Conservation (phyloP, 2,113 vertebrate species). For the Chaetorhynchus papuensis region DNA sequence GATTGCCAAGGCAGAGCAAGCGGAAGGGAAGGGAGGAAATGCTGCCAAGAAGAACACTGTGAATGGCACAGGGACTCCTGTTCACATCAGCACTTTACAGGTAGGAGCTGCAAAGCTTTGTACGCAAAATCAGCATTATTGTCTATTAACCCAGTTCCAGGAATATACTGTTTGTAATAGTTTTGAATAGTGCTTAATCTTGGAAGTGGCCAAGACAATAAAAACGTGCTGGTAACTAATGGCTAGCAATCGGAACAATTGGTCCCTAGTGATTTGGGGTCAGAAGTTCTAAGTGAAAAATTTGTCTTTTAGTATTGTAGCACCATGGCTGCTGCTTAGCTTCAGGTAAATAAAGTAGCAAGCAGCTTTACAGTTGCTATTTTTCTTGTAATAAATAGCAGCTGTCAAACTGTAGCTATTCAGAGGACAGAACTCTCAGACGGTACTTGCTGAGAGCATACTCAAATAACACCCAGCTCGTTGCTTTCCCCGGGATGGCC, state of each 20-base stretch:
- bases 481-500: background rate
- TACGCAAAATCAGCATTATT: background rate
- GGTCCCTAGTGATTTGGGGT: background rate
- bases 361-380: conserved; percentile 14
- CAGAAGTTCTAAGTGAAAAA: background rate
- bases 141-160: background rate
- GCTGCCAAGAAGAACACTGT: conserved; percentile 85
- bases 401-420: background rate
- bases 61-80: conserved; percentile 91
- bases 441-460: background rate
- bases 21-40: conserved; percentile 77
- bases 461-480: background rate
- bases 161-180: background rate
- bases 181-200: background rate
- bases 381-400: conserved; percentile 38
- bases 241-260: background rate
- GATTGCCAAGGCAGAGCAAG: conserved; percentile 89
- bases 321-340: background rate
- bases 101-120: conserved; percentile 67
- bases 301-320: background rate
- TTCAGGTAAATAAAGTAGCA: conserved; percentile 34
- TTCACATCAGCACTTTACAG: conserved; percentile 95
- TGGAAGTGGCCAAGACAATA: background rate
- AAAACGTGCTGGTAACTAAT: background rate
- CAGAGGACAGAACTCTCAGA: background rate